A percentile compares a stretch with the other conserved stretches of the same genome.
phyloP scores from a whole-genome alignment of 2,797 vertebrate genomes.

The Sebastes kiyomatsui region DNA sequence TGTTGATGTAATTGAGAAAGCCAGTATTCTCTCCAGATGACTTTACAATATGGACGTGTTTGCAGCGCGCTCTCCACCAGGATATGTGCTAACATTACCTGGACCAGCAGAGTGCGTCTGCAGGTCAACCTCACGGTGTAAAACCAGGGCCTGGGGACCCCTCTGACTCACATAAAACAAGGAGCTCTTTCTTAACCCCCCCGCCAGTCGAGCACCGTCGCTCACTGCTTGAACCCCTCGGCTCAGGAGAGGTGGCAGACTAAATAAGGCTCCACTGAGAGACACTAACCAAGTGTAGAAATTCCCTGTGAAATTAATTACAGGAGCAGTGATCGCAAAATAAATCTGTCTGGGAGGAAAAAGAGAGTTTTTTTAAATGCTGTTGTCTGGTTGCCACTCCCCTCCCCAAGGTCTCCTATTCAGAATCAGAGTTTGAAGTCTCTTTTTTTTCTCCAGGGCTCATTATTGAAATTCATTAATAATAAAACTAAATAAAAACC shows the following conservation, averaged over 20 bases:
- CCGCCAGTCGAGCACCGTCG: conserved; percentile 18
- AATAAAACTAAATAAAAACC: conserved; percentile 39
- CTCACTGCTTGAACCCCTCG: conserved; percentile 23
- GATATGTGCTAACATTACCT: not conserved
- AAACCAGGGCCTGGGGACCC: conserved; percentile 23
- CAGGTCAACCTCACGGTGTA: conserved; percentile 25
- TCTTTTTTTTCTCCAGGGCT: not conserved
- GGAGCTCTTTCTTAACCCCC: conserved; percentile 58
- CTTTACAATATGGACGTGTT: not conserved
- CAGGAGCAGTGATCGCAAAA: conserved; percentile 47
- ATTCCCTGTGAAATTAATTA: conserved; percentile 77
- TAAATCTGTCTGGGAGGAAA: conserved; percentile 41
- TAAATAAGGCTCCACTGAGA: conserved; percentile 57
- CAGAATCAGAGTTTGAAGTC: conserved; percentile 18
- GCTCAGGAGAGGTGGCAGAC: conserved; percentile 53
- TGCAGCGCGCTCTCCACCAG: not conserved
- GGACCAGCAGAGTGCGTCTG: conserved; percentile 2
- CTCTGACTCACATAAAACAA: conserved; percentile 48
- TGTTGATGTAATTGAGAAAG: not conserved
- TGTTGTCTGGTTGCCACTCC: conserved; percentile 40
- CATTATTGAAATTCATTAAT: conserved; percentile 51
- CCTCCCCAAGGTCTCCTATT: conserved; percentile 30
- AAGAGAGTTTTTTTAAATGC: not conserved
- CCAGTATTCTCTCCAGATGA: not conserved
- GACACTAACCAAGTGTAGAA: conserved; percentile 51